Evolutionary conservation across 2,888 invertebrate genomes (phyloP).

Genomic region (Cepaea hortensis): DNA sequence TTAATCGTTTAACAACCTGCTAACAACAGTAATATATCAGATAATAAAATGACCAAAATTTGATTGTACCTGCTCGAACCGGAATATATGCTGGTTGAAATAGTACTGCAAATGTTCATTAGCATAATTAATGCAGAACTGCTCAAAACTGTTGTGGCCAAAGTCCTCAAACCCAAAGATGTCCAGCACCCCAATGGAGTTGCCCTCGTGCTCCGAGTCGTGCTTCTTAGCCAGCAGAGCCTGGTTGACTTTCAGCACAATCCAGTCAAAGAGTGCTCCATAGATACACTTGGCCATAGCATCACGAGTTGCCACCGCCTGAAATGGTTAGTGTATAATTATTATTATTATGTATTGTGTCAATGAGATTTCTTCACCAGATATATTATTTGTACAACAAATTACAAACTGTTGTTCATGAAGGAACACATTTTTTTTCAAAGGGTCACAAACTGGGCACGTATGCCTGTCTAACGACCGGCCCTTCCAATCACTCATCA

Average conservation of each 20-base stretch:
- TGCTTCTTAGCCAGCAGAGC: slow-evolving; percentile 94
- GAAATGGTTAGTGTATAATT: slow-evolving; percentile 1
- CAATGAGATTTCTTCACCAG: too few relatives aligned
- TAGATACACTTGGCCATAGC: slow-evolving; percentile 98
- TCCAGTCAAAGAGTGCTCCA: slow-evolving; percentile 97
- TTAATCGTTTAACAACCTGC: too few relatives aligned
- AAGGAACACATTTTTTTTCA: too few relatives aligned
- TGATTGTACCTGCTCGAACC: slow-evolving; percentile 84
- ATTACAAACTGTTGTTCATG: too few relatives aligned
- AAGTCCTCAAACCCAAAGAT: slow-evolving; percentile 99
- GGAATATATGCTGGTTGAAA: slow-evolving; percentile 98
- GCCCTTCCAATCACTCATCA: too few relatives aligned
- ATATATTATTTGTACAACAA: too few relatives aligned
- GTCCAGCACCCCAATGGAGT: slow-evolving; percentile 95
- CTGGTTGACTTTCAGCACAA: slow-evolving; percentile 95
- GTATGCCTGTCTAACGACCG: too few relatives aligned
- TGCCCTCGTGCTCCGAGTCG: slow-evolving; percentile 87
- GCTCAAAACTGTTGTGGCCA: slow-evolving; percentile 89
- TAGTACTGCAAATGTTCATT: slow-evolving; percentile 98
- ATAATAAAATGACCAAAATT: neutral
- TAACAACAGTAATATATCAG: neutral
- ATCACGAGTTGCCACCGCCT: slow-evolving; percentile 81
- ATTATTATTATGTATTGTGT: neutral
- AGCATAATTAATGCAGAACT: slow-evolving; percentile 97
- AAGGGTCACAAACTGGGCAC: too few relatives aligned